A percentile compares a stretch with the other conserved stretches of the same genome.
Conservation (phyloP, 2,888 invertebrate species). For the Eupithecia vulgata region DNA sequence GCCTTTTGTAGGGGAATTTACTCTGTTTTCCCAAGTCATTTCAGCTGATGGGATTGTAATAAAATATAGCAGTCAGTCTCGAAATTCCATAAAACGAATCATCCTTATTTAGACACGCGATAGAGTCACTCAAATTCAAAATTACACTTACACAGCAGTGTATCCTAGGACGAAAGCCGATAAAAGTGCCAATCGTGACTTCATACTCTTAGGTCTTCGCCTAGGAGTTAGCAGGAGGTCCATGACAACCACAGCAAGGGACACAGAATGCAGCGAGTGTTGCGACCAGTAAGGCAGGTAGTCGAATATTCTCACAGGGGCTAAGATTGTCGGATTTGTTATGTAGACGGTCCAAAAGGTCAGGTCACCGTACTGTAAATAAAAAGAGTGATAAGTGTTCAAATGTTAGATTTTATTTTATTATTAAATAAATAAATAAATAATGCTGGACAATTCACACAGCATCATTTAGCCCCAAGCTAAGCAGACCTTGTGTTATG, state of each 20-base stretch:
- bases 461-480: too few relatives aligned
- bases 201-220: conserved; percentile 49
- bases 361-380: conserved; percentile 54
- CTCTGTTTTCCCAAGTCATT: too few relatives aligned
- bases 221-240: conserved; percentile 59
- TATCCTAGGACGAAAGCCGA: conserved; percentile 48
- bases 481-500: too few relatives aligned
- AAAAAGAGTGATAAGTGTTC: too few relatives aligned
- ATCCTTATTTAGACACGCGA: neutral
- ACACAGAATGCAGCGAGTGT: conserved; percentile 60
- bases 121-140: neutral
- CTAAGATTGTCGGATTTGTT: conserved; percentile 47
- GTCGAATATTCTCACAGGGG: conserved; percentile 50
- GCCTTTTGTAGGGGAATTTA: too few relatives aligned
- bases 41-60: too few relatives aligned
- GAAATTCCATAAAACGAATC: neutral
- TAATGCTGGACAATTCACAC: too few relatives aligned
- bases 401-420: too few relatives aligned
- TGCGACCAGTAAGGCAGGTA: conserved; percentile 60
- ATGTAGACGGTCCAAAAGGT: conserved; percentile 57
- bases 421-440: too few relatives aligned
- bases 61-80: too few relatives aligned
- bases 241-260: conserved; percentile 48
- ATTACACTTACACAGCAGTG: conserved; percentile 53
- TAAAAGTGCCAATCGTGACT: conserved; percentile 44